These are phyloP conservation scores for Euphydryas editha DNA, from an alignment of 2,888 invertebrate species.

Conservation along the genomic window DNA sequence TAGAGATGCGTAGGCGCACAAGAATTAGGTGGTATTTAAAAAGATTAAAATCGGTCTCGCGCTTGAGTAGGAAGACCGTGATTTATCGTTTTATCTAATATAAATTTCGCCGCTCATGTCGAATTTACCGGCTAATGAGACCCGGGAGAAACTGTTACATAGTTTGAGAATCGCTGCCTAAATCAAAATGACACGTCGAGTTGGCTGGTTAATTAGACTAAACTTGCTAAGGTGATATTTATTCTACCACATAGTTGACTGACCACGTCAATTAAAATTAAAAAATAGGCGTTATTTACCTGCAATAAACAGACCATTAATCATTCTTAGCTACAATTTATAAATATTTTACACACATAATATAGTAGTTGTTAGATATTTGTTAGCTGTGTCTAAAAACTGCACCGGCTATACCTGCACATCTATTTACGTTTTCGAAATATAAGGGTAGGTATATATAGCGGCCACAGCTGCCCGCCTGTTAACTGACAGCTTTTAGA, in stretches of 20 bases:
- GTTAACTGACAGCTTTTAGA: constrained; percentile 81
- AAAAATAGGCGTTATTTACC: constrained; percentile 30
- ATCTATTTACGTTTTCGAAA: constrained; percentile 47
- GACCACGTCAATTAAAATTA: constrained; percentile 58
- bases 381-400: constrained; percentile 15
- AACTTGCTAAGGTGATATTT: constrained; percentile 53
- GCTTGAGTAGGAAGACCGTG: constrained; percentile 71
- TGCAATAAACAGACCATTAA: constrained; percentile 8
- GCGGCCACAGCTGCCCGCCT: constrained; percentile 71
- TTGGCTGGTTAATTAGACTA: constrained; percentile 64
- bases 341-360: not conserved
- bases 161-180: constrained; percentile 52
- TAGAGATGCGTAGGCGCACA: constrained; percentile 72
- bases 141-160: constrained; percentile 55
- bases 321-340: constrained; percentile 9
- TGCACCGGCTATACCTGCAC: constrained; percentile 41
- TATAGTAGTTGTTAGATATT: not conserved
- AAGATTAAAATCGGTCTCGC: constrained; percentile 73
- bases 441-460: constrained; percentile 67
- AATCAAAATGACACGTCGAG: constrained; percentile 63
- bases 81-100: constrained; percentile 69
- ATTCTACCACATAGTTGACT: constrained; percentile 43
- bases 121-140: constrained; percentile 71
- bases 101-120: constrained; percentile 65
- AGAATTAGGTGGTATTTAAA: constrained; percentile 70